Evolutionary conservation across 2,797 vertebrate species (phyloP).

Genomic region (Onychomys torridus): DNA sequence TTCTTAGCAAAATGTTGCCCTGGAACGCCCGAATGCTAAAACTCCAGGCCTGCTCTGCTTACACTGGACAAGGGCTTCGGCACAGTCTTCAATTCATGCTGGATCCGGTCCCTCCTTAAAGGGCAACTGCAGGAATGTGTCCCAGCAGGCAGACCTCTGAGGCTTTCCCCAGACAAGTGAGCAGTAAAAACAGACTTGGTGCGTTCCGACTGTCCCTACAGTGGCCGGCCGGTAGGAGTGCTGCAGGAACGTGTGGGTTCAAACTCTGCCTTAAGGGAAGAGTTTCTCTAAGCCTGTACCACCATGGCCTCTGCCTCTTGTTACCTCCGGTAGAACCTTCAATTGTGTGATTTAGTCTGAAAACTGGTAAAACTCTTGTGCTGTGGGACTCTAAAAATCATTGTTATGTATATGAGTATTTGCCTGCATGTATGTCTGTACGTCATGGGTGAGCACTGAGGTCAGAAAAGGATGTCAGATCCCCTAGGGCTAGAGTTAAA

Average conservation of each 20-base stretch:
- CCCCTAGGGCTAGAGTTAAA: background rate
- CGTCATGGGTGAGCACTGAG: background rate
- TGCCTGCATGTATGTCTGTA: background rate
- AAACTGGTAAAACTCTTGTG: background rate
- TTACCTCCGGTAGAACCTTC: background rate
- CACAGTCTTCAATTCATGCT: constrained; percentile 35
- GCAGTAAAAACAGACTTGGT: background rate
- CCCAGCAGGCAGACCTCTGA: accelerated
- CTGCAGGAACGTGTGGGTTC: background rate
- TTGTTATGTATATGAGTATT: background rate
- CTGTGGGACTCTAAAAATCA: background rate
- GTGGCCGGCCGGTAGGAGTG: no score
- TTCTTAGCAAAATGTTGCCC: constrained; percentile 76
- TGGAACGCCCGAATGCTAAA: constrained; percentile 62
- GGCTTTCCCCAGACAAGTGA: background rate
- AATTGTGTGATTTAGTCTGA: background rate
- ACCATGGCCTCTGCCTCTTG: no score
- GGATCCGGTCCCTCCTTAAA: constrained; percentile 53
- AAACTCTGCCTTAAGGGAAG: accelerated
- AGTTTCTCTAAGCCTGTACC: background rate
- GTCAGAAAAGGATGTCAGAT: background rate
- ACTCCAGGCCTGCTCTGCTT: constrained; percentile 74
- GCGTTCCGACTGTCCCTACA: background rate
- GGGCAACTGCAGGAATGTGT: constrained; percentile 4
- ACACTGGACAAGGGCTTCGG: constrained; percentile 67